These are phyloP conservation scores for Yponomeuta evonymella DNA, from an alignment of 2,888 invertebrate genomes.

Conservation along the genomic window DNA sequence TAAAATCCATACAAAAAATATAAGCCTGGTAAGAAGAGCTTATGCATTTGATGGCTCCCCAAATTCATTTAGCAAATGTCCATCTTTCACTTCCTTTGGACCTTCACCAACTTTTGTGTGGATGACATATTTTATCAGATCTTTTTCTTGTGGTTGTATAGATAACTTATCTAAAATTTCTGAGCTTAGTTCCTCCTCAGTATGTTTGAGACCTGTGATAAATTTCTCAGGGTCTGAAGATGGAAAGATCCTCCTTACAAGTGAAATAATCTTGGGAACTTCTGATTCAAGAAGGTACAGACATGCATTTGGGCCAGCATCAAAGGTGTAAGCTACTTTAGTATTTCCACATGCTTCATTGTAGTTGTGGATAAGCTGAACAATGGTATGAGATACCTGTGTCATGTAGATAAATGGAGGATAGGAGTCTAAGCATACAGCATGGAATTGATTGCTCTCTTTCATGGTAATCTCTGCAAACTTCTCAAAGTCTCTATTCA, in stretches of 20 bases:
- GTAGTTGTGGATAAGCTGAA: slow-evolving; percentile 87
- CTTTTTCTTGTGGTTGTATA: slow-evolving; percentile 55
- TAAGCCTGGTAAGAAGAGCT: too few relatives aligned
- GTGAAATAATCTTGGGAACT: slow-evolving; percentile 80
- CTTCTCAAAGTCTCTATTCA: slow-evolving; percentile 81
- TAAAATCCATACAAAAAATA: slow-evolving; percentile 3
- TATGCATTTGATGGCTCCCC: slow-evolving; percentile 37
- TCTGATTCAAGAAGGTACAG: slow-evolving; percentile 87
- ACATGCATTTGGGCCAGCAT: slow-evolving; percentile 98
- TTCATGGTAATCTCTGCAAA: slow-evolving; percentile 97
- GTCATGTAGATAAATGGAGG: slow-evolving; percentile 97
- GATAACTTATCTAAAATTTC: slow-evolving; percentile 43
- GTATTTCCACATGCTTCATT: slow-evolving; percentile 81
- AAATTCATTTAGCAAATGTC: slow-evolving; percentile 46
- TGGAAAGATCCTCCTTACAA: slow-evolving; percentile 85
- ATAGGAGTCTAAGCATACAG: slow-evolving; percentile 92
- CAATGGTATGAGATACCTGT: slow-evolving; percentile 87
- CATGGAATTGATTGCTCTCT: slow-evolving; percentile 98
- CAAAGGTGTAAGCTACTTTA: slow-evolving; percentile 96
- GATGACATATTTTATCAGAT: slow-evolving; percentile 87
- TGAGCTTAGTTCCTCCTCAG: slow-evolving; percentile 27
- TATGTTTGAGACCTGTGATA: slow-evolving; percentile 42
- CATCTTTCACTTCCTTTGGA: slow-evolving; percentile 73
- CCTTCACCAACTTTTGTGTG: slow-evolving; percentile 89
- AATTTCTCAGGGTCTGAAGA: slow-evolving; percentile 56